phyloP scores from a whole-genome alignment of 2,113 vertebrate genomes.

The Prunella fulvescens region DNA sequence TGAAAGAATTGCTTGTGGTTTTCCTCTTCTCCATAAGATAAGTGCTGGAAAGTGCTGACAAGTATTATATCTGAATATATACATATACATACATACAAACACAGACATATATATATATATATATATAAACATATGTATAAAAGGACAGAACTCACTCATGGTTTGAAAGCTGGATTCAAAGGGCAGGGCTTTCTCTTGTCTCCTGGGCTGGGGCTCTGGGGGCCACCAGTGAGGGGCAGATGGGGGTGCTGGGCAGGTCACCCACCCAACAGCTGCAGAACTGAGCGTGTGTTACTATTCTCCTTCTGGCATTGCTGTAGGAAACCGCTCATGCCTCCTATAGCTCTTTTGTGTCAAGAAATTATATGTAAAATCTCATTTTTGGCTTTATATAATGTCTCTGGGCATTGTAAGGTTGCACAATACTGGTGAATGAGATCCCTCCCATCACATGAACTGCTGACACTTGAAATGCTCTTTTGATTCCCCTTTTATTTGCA shows the following conservation, averaged over 20 bases:
- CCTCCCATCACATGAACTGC: neutral
- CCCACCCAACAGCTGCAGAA: neutral
- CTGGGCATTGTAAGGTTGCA: neutral
- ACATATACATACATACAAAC: neutral
- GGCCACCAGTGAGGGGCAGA: neutral
- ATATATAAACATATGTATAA: neutral
- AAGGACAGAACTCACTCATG: neutral
- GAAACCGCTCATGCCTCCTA: neutral
- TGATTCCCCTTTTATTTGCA: neutral
- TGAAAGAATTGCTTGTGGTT: neutral
- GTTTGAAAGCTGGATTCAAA: neutral
- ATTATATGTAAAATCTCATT: neutral
- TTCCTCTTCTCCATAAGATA: neutral
- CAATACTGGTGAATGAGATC: neutral
- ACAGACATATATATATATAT: neutral
- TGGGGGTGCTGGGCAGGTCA: neutral
- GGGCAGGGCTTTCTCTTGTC: neutral
- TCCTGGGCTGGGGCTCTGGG: neutral
- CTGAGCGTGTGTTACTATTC: accelerated
- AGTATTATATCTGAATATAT: neutral
- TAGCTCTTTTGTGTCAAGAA: neutral
- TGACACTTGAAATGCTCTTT: slow-evolving; percentile 26
- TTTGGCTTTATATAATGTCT: neutral
- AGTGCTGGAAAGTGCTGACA: neutral
- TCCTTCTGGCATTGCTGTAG: neutral